Conservation (phyloP, 2,113 vertebrate genomes). For the Pelodiscus sinensis region DNA sequence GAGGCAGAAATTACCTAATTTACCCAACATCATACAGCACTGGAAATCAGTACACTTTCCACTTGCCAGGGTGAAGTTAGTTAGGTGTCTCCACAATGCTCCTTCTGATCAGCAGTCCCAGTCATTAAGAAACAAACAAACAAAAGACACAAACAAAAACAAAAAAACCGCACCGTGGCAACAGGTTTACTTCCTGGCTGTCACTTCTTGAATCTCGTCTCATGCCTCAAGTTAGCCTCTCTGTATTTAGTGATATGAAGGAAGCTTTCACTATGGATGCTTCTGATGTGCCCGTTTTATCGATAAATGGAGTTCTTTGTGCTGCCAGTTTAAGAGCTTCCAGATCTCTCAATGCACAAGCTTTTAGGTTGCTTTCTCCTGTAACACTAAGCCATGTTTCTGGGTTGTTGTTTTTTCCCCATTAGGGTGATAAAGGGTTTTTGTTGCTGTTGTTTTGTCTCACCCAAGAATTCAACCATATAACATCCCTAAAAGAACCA, state of each 20-base stretch:
- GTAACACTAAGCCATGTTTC: not conserved
- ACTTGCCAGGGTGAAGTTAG: not conserved
- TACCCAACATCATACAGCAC: accelerated
- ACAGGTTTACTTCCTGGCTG: not conserved
- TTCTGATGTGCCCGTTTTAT: not conserved
- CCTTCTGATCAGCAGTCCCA: not conserved
- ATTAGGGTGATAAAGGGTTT: not conserved
- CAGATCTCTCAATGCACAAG: not conserved
- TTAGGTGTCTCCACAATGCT: not conserved
- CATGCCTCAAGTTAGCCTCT: not conserved
- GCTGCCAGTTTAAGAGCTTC: not conserved
- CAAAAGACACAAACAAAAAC: too few species aligned
- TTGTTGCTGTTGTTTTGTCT: not conserved
- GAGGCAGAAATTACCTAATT: not conserved
- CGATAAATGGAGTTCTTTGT: not conserved
- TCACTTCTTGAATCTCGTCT: too few species aligned
- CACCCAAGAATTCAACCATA: not conserved
- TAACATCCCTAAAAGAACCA: not conserved
- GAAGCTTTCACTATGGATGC: not conserved
- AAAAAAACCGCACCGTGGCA: not conserved
- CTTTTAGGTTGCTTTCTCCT: not conserved
- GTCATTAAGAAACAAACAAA: not conserved
- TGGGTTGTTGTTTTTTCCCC: not conserved
- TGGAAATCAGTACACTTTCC: not conserved
- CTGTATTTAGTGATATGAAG: not conserved